These are phyloP conservation scores for Peromyscus leucopus DNA, from an alignment of 2,113 vertebrate species.

Conservation along the genomic window DNA sequence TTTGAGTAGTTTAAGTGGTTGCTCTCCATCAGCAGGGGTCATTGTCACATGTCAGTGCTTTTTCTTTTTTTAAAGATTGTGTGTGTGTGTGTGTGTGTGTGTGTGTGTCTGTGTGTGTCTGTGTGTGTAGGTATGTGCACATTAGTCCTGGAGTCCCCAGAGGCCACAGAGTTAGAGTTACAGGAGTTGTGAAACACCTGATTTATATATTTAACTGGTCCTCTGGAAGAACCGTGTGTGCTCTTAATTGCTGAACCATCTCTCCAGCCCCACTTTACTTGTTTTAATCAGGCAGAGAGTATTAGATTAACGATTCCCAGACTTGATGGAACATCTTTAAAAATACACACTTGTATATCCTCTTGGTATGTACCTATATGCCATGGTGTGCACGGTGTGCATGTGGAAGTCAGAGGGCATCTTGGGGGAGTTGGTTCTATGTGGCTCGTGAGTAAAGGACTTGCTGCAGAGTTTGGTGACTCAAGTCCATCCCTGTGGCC, in stretches of 20 bases:
- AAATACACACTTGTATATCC: not conserved
- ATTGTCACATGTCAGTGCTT: not conserved
- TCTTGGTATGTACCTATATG: not conserved
- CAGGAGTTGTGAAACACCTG: not conserved
- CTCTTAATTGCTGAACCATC: not conserved
- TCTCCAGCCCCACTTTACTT: not conserved
- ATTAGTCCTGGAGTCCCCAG: not conserved
- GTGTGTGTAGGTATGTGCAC: not conserved
- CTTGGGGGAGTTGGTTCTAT: not conserved
- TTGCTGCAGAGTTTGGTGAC: not conserved
- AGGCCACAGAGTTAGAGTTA: not conserved
- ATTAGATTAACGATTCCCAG: conserved; percentile 21
- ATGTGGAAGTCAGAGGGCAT: not conserved
- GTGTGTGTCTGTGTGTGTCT: not conserved
- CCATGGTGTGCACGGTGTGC: not conserved
- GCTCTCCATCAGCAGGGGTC: not conserved
- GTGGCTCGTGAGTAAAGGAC: not conserved
- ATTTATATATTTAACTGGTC: not conserved
- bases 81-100: too few species aligned
- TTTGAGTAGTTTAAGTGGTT: conserved; percentile 11
- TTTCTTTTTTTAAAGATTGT: not conserved
- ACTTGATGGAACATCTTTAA: not conserved
- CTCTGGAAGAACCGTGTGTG: not conserved
- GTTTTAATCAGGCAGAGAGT: conserved; percentile 6
- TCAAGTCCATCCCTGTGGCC: not conserved